A percentile compares a stretch with the other conserved stretches of the same genome.
These are phyloP conservation scores for Brachionus paranguensis DNA, from an alignment of 1,140 invertebrate species.

Conservation along the genomic window DNA sequence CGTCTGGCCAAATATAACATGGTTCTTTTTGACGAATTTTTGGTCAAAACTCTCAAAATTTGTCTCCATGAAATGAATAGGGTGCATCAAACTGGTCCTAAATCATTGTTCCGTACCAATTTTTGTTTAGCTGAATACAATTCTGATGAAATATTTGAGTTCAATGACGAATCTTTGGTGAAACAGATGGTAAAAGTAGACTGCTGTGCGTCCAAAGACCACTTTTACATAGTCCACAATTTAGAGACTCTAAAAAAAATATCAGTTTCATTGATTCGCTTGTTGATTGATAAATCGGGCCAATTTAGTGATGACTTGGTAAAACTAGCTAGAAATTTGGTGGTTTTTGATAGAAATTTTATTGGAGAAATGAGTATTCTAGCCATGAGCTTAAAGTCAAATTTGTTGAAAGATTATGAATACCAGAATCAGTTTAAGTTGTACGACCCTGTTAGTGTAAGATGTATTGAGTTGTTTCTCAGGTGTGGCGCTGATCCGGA, in stretches of 20 bases:
- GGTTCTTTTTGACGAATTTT: neutral
- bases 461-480: neutral
- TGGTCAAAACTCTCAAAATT: neutral
- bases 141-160: neutral
- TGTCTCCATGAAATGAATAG: neutral
- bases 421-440: neutral
- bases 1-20: neutral
- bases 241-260: neutral
- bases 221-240: neutral
- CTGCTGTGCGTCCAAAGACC: neutral
- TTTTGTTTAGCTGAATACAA: neutral
- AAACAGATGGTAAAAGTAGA: neutral
- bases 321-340: neutral
- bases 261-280: neutral
- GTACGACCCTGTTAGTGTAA: neutral
- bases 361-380: neutral
- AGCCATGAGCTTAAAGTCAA: neutral
- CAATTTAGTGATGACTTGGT: neutral
- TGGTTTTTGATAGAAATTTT: neutral
- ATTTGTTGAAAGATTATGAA: neutral
- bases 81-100: neutral
- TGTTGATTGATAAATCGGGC: neutral
- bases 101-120: neutral
- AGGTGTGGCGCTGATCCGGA: neutral
- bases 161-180: neutral